Evolutionary conservation across 2,888 invertebrate genomes (phyloP), one percentile per base, ranked within the genome.

Genomic region (Hofmannophila pseudospretella): DNA sequence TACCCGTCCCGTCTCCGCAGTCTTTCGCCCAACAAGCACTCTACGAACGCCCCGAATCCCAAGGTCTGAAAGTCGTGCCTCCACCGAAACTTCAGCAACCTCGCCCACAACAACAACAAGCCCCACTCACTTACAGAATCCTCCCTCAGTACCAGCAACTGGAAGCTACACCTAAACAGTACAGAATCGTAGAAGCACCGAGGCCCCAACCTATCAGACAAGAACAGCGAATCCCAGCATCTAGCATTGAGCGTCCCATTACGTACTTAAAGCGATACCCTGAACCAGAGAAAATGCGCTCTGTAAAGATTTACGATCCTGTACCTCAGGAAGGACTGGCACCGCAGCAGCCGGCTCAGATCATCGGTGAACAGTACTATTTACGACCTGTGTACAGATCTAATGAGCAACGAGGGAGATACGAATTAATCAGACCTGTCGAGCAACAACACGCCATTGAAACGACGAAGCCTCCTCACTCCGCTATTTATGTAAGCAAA

Each of bases 31-130:
- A 71, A 32, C 72, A 73, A 48, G 51, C 63, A n/a, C 46, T 71
- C 8, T 84, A 81, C 28, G 80, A 82, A 40, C 66, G 67, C 8
- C 79, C 79, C 0, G 85, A 86, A 58, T 47, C 71, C 5, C 82
- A 85, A 55, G 86, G 86, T 1, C 55, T 88, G 7, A 87, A 85
- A 56, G 58, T 88, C 7, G 84, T 88, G 0, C 71, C 81, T 1
- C 79, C 87, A 1, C 88, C 88, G 0, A 85, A 88, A 49, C 56
- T 88, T 1, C 64, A 71, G 12, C 67, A 69, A 34, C 49, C 59
- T 5, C 53, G 58, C 33, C 27, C 27, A 2, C 64, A 71, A 12
- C 67, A 57, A 33, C 27, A 10, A 2, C 64, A 71, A 12, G 67
- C 27, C 1, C 70, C 66, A 35, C 50, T 59, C 1, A 67, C 68